phyloP scores from a whole-genome alignment of 2,113 vertebrate genomes.

The Peromyscus polionotus region DNA sequence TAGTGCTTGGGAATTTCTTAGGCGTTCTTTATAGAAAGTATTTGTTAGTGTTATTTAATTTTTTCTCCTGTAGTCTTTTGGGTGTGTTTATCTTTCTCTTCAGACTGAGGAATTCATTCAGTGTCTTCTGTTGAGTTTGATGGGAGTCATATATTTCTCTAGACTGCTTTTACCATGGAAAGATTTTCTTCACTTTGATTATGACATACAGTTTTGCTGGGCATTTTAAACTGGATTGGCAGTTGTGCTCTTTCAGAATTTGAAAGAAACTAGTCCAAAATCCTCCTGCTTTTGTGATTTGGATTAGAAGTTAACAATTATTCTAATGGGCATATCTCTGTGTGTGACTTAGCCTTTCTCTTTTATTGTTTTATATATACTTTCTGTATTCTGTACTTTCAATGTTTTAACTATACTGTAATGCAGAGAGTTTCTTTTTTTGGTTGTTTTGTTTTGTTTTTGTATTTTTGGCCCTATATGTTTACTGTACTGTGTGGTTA shows the following conservation, averaged over 20 bases:
- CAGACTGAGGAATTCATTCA: background rate
- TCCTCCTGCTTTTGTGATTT: background rate
- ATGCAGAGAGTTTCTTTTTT: background rate
- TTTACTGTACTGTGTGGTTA: background rate
- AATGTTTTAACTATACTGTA: background rate
- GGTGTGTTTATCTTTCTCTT: background rate
- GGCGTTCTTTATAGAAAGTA: too few species aligned
- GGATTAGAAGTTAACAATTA: background rate
- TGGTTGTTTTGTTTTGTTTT: too few species aligned
- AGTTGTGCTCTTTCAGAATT: background rate
- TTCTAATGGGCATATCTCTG: background rate
- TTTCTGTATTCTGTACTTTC: background rate
- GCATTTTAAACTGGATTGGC: background rate
- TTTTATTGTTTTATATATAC: background rate
- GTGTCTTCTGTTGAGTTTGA: background rate
- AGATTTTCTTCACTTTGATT: background rate
- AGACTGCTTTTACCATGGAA: background rate
- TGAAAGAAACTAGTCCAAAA: background rate
- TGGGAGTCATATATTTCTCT: background rate
- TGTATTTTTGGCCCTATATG: background rate
- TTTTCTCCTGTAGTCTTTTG: background rate
- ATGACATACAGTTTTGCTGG: background rate
- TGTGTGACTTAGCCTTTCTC: background rate
- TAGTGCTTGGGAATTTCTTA: background rate
- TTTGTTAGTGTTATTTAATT: background rate